These are phyloP conservation scores for Acanthornis magna DNA, from an alignment of 2,797 vertebrate genomes.

Conservation along the genomic window DNA sequence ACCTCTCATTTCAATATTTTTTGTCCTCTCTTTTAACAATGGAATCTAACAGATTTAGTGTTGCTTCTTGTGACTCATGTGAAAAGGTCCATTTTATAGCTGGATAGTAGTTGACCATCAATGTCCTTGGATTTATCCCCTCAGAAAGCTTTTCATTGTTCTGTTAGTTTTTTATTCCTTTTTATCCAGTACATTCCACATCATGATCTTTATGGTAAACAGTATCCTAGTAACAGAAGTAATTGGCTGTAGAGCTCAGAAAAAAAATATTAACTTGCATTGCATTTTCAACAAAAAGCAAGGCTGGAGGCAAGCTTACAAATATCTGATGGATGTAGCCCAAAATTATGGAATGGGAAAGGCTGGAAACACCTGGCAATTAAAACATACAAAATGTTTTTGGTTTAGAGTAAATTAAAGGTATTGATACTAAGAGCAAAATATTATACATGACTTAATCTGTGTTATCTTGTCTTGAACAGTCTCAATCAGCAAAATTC, in stretches of 20 bases:
- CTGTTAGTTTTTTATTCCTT: neutral
- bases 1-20: neutral
- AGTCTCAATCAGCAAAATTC: neutral
- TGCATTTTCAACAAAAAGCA: neutral
- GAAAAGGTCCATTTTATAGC: neutral
- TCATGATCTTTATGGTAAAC: constrained; percentile 22
- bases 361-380: neutral
- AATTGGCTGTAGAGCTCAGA: neutral
- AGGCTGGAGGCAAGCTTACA: neutral
- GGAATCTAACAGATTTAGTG: neutral
- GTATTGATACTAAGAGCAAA: neutral
- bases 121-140: neutral
- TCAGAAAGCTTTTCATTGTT: constrained; percentile 1
- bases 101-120: neutral
- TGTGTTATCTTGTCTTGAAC: neutral
- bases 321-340: neutral
- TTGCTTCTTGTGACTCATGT: neutral
- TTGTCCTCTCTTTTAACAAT: neutral
- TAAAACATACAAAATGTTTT: neutral
- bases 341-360: neutral
- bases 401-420: neutral
- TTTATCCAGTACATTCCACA: neutral
- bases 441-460: neutral
- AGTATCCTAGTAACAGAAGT: constrained; percentile 45
- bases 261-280: neutral